Conservation (phyloP, 92 coral and sea anemone genomes). For the Paragorgia papillata region DNA sequence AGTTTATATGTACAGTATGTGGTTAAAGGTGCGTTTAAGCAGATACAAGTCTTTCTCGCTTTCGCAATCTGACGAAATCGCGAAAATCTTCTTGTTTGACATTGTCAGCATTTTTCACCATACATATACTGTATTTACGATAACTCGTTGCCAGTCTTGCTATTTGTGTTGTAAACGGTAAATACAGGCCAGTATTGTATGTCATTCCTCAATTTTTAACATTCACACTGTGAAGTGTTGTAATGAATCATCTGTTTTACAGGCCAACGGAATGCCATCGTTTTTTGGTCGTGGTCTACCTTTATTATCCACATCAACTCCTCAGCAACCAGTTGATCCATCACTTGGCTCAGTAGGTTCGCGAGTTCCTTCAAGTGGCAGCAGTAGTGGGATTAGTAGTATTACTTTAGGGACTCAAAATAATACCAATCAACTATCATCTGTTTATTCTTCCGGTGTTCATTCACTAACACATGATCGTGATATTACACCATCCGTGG, state of each 20-base stretch:
- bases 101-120: no score
- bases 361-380: conserved; percentile 62
- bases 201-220: no score
- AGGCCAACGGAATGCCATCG: conserved; percentile 49
- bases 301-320: conserved; percentile 82
- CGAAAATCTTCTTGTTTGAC: no score
- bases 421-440: conserved; percentile 19
- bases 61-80: no score
- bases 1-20: no score
- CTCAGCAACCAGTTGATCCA: conserved; percentile 57
- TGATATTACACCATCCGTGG: not conserved
- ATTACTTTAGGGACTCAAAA: conserved; percentile 51
- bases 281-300: conserved; percentile 95
- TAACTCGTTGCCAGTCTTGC: no score
- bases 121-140: no score
- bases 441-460: conserved; percentile 19
- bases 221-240: no score
- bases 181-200: no score
- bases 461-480: conserved; percentile 26
- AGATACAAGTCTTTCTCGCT: no score
- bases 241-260: not conserved
- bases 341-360: conserved; percentile 40
- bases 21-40: no score
- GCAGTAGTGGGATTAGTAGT: conserved; percentile 96
- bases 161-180: no score